Evolutionary conservation across 1,140 invertebrate genomes (phyloP), one percentile per base, ranked within the genome.

Genomic region (Cecropterus lyciades): DNA sequence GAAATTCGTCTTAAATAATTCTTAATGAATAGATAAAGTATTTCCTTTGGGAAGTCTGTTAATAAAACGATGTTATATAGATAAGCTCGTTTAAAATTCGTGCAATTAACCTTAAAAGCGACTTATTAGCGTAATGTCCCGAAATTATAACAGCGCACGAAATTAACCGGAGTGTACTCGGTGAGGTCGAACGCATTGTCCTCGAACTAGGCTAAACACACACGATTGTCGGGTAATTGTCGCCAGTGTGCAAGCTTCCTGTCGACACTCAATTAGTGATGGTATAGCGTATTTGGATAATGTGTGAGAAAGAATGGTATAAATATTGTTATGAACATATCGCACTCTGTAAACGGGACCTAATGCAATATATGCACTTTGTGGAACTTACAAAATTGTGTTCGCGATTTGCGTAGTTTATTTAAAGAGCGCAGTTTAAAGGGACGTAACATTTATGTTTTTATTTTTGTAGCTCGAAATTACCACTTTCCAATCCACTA

Each of bases 191-290:
- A 70, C 56, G 60, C 48, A 67, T 65, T 67, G 67, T 69, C 51
- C 59, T 65, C 72, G 52, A 73, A 77, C 62, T 72, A 56, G 64
- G 63, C 67, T 80, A 73, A 82, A 77, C 65, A 73, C 55, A 51
- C 65, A 67, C 77, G 73, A 80, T 78, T 69, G 75, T 70, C 53
- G 56, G 69, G 69, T 72, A 67, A 70, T 66, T 75, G 67, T 27
- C 43, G 42, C 9, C 6, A 0, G 56, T 37, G 24, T 64, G 72
- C 57, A 62, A 72, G 69, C 73, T 77, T 82, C 75, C 73, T 75
- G 72, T 68, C 60, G 33, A 45, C 57, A 42, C 49, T 42, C 51
- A 77, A 55, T 55, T 55, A 55, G 30, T 10, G 33, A 40, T 20
- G 37, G 16, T 40, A 16, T 6, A 13, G 30, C 51, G 11, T 14